These are phyloP conservation scores for Rhaphigaster nebulosa DNA, from an alignment of 2,888 invertebrate genomes.

Conservation along the genomic window DNA sequence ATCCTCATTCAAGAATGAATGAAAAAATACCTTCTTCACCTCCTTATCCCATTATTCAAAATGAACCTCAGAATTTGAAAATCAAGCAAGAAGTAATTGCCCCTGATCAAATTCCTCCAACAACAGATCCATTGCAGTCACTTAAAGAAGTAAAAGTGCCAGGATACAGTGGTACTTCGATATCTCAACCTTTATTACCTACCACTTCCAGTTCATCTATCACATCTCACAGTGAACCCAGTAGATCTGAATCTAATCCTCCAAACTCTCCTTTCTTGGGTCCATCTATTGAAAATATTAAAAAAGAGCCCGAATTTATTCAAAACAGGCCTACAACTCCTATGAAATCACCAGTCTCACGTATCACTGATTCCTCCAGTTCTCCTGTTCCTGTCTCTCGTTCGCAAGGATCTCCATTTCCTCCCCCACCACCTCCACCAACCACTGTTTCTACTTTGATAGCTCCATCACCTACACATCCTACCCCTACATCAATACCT, in stretches of 20 bases:
- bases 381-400: conserved; percentile 65
- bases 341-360: conserved; percentile 69
- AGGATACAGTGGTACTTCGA: conserved; percentile 73
- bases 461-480: conserved; percentile 65
- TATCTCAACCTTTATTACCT: conserved; percentile 67
- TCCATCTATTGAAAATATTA: conserved; percentile 79
- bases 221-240: conserved; percentile 63
- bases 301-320: conserved; percentile 77
- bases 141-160: conserved; percentile 85
- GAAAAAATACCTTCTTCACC: conserved; percentile 65
- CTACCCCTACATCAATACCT: conserved; percentile 74
- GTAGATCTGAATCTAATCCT: conserved; percentile 70
- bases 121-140: conserved; percentile 80
- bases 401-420: conserved; percentile 62
- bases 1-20: conserved; percentile 65
- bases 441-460: conserved; percentile 68
- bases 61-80: conserved; percentile 80
- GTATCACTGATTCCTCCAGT: conserved; percentile 65
- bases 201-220: conserved; percentile 65
- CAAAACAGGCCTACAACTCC: conserved; percentile 67
- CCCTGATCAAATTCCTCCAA: conserved; percentile 66
- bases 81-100: conserved; percentile 76
- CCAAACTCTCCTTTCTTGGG: conserved; percentile 74
- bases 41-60: conserved; percentile 68
- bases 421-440: conserved; percentile 65